A percentile compares a stretch with the other conserved stretches of the same genome.
Conservation (phyloP, 2,797 vertebrate genomes). For the Poecilia wingei region DNA sequence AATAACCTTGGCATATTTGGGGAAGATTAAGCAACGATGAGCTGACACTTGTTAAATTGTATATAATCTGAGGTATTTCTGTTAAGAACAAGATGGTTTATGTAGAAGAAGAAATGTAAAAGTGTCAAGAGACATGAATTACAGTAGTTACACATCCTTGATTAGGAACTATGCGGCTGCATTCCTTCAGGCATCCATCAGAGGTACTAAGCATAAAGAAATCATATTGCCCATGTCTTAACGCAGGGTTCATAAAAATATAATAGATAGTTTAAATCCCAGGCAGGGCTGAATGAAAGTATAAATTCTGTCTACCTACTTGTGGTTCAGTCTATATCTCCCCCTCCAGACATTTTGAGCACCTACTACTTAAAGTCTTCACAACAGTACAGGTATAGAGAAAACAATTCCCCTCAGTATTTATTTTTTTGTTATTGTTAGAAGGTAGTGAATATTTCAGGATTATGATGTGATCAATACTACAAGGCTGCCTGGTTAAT, state of each 20-base stretch:
- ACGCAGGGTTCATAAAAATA: constrained; percentile 14
- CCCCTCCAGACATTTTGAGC: constrained; percentile 41
- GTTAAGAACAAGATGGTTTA: neutral
- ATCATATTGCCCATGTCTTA: constrained; percentile 2
- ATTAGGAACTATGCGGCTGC: neutral
- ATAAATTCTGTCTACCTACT: constrained; percentile 25
- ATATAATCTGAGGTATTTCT: neutral
- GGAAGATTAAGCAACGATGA: neutral
- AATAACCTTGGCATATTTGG: too few relatives aligned
- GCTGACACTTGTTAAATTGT: neutral
- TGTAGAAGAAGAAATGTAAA: neutral
- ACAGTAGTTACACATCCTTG: neutral
- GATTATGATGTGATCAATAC: constrained; percentile 75
- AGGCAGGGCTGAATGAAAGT: constrained; percentile 24
- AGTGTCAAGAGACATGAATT: neutral
- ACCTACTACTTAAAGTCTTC: constrained; percentile 46
- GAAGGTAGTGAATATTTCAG: constrained; percentile 76
- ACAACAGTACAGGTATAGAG: constrained; percentile 36
- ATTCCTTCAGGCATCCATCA: neutral
- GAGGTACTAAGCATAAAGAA: neutral
- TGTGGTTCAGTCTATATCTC: constrained; percentile 49
- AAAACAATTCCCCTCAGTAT: constrained; percentile 54
- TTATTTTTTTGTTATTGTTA: constrained; percentile 67
- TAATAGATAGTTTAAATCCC: constrained; percentile 14
- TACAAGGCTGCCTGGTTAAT: constrained; percentile 73